Percentiles rank a stretch among this genome's conserved stretches.
Evolutionary conservation across 2,113 vertebrate species (phyloP).

Genomic region (Pungitius pungitius): DNA sequence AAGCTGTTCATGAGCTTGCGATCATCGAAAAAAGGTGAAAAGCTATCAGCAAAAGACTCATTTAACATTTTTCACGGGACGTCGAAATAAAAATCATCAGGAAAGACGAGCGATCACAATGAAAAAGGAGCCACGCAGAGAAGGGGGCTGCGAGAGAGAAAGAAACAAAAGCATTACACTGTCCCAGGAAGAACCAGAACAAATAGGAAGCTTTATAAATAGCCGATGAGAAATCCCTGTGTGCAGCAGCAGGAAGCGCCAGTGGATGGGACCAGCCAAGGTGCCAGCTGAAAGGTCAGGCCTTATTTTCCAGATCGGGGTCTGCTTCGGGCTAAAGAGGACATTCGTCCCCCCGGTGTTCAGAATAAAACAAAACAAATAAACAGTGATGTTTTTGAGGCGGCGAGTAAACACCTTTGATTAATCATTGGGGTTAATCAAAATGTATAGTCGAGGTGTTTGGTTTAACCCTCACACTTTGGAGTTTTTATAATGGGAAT

Average conservation of each 20-base stretch:
- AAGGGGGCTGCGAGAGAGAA: background rate
- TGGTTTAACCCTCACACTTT: conserved; percentile 8
- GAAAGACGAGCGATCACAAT: background rate
- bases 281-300: conserved; percentile 57
- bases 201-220: conserved; percentile 71
- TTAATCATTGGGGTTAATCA: background rate
- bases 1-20: background rate
- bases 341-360: background rate
- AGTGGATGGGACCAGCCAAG: conserved; percentile 41
- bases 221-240: conserved; percentile 48
- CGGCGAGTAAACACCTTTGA: too few relatives aligned
- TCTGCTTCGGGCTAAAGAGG: background rate
- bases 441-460: background rate
- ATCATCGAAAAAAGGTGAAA: background rate
- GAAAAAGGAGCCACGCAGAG: background rate
- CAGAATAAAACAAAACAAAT: background rate
- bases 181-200: conserved; percentile 60
- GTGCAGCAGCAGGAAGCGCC: conserved; percentile 55
- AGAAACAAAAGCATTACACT: conserved; percentile 19
- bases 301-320: conserved; percentile 32
- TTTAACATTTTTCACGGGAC: background rate
- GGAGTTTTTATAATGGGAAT: background rate
- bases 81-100: background rate
- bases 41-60: background rate
- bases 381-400: background rate